Percentiles rank a stretch among this genome's conserved stretches.
These are phyloP conservation scores for Sphinx pinastri DNA, from an alignment of 2,888 invertebrate genomes.

Conservation along the genomic window DNA sequence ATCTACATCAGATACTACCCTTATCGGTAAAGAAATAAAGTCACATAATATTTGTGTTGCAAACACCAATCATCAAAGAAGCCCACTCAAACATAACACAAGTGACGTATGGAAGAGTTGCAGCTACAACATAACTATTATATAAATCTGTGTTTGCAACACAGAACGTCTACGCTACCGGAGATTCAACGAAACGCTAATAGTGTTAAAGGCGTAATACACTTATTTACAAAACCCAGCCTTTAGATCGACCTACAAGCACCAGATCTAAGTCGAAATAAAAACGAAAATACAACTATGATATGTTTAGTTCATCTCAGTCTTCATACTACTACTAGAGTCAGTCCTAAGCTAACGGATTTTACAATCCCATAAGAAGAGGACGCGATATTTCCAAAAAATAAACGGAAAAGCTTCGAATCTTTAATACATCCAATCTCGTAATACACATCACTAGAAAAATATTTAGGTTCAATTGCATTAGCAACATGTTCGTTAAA, in stretches of 20 bases:
- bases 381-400: slow-evolving; percentile 81
- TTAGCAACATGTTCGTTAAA: slow-evolving; percentile 79
- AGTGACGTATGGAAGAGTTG: background rate
- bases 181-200: slow-evolving; percentile 58
- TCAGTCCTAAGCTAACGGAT: slow-evolving; percentile 82
- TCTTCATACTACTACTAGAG: slow-evolving; percentile 82
- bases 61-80: slow-evolving; percentile 39
- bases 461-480: slow-evolving; percentile 82
- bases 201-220: slow-evolving; percentile 78
- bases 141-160: slow-evolving; percentile 44
- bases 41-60: slow-evolving; percentile 42
- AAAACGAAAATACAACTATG: slow-evolving; percentile 72
- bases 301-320: slow-evolving; percentile 82
- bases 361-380: slow-evolving; percentile 81
- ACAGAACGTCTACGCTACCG: slow-evolving; percentile 44
- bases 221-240: slow-evolving; percentile 83
- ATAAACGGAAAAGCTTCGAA: slow-evolving; percentile 76
- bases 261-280: slow-evolving; percentile 83
- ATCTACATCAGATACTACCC: slow-evolving; percentile 58
- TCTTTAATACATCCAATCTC: slow-evolving; percentile 71
- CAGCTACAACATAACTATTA: background rate
- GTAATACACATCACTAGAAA: slow-evolving; percentile 83
- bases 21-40: slow-evolving; percentile 47
- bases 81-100: background rate
- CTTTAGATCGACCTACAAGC: slow-evolving; percentile 83